phyloP scores from a whole-genome alignment of 1,140 invertebrate species.

The Aphidius ervi region DNA sequence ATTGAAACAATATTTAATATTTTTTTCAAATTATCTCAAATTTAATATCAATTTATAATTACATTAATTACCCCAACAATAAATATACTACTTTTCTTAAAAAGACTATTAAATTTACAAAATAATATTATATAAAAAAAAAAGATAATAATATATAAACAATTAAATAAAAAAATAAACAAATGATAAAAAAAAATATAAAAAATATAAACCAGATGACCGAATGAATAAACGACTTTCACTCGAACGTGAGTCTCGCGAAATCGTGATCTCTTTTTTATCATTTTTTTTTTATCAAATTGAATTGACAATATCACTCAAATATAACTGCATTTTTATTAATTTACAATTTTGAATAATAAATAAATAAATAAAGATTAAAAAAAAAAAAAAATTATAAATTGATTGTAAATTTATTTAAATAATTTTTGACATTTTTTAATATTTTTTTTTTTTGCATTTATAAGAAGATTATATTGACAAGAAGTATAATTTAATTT shows the following conservation, averaged over 20 bases:
- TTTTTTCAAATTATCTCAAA: too few species aligned
- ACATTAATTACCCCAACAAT: too few species aligned
- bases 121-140: too few species aligned
- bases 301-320: not conserved
- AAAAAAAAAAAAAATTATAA: not conserved
- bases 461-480: not conserved
- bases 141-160: not conserved
- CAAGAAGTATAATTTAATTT: not conserved
- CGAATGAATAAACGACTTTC: conserved; percentile 19
- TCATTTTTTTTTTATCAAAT: conserved; percentile 12
- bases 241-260: conserved; percentile 16
- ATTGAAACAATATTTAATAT: too few species aligned
- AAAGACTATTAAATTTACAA: too few species aligned
- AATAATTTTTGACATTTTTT: too few species aligned
- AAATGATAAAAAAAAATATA: not conserved
- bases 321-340: too few species aligned
- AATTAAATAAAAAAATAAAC: not conserved
- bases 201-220: conserved; percentile 20
- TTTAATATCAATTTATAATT: too few species aligned
- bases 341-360: not conserved
- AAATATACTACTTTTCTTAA: too few species aligned
- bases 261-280: conserved; percentile 18
- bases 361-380: not conserved
- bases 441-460: not conserved
- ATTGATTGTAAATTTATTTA: not conserved